Base-by-base conservation (phyloP, 2,888 invertebrate genomes). In the Entomobrya multifasciata region DNA sequence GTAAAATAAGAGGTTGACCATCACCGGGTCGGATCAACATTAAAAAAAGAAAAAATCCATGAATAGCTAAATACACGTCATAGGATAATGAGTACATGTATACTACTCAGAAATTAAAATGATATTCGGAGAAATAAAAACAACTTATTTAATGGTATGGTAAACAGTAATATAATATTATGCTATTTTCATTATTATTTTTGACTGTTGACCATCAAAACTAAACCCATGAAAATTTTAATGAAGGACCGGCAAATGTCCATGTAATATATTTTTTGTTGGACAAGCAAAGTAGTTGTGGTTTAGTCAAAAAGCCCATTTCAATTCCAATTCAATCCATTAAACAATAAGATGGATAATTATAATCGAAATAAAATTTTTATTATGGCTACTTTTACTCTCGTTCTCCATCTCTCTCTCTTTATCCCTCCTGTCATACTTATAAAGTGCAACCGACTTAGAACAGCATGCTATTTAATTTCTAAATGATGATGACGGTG, bases 211-310 rank as follows among this genome's bases (percentile, higher is more conserved):
- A 65, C 20, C 20, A 65, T 57, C 20, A 52, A 17, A 52, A n/a
- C 1, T 0, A 86, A 65, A 65, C 30, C 62, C 47, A 86, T 49
- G 76, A 86, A 86, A n/a, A 81, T 80, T 80, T 80, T 86, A 86
- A 86, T 86, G 86, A 86, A 81, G 86, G 86, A 25, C 80, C 86
- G 86, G 86, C 80, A 79, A 47, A 77, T 67, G 55, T 65, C n/a
- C n/a, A n/a, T n/a, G n/a, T n/a, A n/a, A 84, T 47, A 49, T 47
- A 17, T 10, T 3, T n/a, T 67, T 41, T 67, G 20, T 13, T 25
- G n/a, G n/a, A 52, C 20, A 57, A 57, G 22, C n/a, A 20, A 8
- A 47, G n/a, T 11, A 55, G 20, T 49, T 30, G 52, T 17, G 25
- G 25, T 52, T 22, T 41, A 65, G 72, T 17, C 27, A 62, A 27